These are phyloP conservation scores for Xylota sylvarum DNA, from an alignment of 2,888 invertebrate species.

Conservation along the genomic window DNA sequence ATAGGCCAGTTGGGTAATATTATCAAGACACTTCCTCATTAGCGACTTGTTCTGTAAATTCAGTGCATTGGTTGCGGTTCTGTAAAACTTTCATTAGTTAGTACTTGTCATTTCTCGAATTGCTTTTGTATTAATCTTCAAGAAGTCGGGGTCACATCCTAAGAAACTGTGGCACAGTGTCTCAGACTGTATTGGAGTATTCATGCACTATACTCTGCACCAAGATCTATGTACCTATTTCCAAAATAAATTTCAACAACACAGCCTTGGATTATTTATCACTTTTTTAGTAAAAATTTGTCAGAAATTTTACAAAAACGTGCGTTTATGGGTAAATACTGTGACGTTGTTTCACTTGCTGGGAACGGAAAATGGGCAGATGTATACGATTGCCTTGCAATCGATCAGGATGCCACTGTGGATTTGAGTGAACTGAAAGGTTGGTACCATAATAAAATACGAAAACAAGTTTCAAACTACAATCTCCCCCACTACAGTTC, in stretches of 20 bases:
- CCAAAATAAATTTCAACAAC: background rate
- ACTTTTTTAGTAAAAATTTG: constrained; percentile 1
- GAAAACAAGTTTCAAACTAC: background rate
- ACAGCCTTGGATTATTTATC: background rate
- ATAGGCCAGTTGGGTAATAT: no score
- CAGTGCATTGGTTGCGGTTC: no score
- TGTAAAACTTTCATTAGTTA: no score
- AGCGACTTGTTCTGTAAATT: no score
- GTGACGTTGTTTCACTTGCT: constrained; percentile 14
- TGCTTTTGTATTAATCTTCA: no score
- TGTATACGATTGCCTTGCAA: constrained; percentile 37
- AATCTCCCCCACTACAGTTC: constrained; percentile 20
- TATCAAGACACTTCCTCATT: no score
- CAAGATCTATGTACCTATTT: no score
- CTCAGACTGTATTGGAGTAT: no score
- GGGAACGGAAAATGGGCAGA: constrained; percentile 39
- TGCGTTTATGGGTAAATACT: constrained; percentile 16
- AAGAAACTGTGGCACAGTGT: no score
- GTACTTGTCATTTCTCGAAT: no score
- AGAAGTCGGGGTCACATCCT: no score
- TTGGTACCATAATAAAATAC: constrained; percentile 38
- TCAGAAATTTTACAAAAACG: background rate
- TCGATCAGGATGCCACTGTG: constrained; percentile 42
- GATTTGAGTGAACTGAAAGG: constrained; percentile 49
- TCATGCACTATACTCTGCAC: no score